Evolutionary conservation across 2,113 vertebrate species (phyloP).

Genomic region (Ophiodon elongatus): DNA sequence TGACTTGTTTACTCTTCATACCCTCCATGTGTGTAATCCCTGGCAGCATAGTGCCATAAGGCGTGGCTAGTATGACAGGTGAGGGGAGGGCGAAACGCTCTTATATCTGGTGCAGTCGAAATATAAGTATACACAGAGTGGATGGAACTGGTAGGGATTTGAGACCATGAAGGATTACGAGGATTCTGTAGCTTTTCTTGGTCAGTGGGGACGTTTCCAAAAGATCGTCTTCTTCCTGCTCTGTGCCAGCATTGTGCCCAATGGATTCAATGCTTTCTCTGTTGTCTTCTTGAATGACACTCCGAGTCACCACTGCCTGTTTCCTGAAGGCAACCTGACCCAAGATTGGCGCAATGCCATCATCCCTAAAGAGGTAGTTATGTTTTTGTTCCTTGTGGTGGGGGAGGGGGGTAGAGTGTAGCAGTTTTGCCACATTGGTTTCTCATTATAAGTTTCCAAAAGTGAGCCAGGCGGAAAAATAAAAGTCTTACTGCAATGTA

Average conservation of each 20-base stretch:
- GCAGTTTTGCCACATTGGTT: not conserved
- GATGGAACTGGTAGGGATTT: not conserved
- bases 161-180: conserved; percentile 77
- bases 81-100: not conserved
- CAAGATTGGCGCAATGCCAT: conserved; percentile 60
- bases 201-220: conserved; percentile 85
- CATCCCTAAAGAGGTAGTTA: conserved; percentile 64
- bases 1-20: no score
- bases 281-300: conserved; percentile 71
- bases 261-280: conserved; percentile 64
- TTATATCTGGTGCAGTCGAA: not conserved
- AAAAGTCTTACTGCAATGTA: not conserved
- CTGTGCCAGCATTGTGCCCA: conserved; percentile 67
- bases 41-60: no score
- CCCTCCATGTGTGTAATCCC: no score
- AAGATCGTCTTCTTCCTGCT: conserved; percentile 75
- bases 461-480: not conserved
- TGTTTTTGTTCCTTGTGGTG: no score
- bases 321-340: conserved; percentile 70
- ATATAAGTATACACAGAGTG: not conserved
- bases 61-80: not conserved
- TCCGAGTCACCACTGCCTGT: conserved; percentile 69
- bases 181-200: conserved; percentile 74
- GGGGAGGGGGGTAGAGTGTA: no score
- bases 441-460: not conserved